Evolutionary conservation across 2,113 vertebrate species (phyloP).

Genomic region (Platycercus adscitus): DNA sequence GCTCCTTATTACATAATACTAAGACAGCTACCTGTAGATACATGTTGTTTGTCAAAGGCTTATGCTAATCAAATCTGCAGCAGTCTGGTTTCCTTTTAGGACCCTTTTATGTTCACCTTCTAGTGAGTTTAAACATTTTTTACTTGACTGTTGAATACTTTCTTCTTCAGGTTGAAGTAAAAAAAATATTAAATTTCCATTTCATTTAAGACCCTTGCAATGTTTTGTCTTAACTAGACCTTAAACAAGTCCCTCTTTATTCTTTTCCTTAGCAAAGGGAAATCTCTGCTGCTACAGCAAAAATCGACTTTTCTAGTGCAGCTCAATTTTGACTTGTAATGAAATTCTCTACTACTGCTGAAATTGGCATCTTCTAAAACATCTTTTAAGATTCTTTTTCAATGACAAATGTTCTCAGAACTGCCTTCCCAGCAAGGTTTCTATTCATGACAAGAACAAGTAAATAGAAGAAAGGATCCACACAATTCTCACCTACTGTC

Average conservation of each 20-base stretch:
- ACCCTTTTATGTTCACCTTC: not conserved
- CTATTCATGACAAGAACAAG: not conserved
- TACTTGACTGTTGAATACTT: not conserved
- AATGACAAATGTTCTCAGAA: constrained; percentile 19
- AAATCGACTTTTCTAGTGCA: constrained; percentile 21
- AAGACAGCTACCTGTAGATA: not conserved
- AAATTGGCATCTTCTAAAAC: constrained; percentile 41
- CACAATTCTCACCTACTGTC: not conserved
- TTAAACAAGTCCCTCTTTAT: constrained; percentile 23
- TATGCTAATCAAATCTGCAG: not conserved
- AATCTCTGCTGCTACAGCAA: constrained; percentile 29
- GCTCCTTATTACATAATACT: not conserved
- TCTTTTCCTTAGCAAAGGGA: constrained; percentile 30
- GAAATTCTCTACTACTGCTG: constrained; percentile 19
- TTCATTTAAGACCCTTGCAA: constrained; percentile 23
- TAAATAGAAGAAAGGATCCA: not conserved
- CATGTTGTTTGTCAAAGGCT: not conserved
- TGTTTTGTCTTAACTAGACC: constrained; percentile 44
- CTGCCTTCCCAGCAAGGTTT: constrained; percentile 3
- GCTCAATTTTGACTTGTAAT: constrained; percentile 28
- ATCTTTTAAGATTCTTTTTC: constrained; percentile 20
- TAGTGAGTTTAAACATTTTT: not conserved
- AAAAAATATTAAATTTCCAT: constrained; percentile 2
- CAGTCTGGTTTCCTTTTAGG: not conserved
- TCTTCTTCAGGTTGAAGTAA: not conserved